A percentile compares a stretch with the other conserved stretches of the same genome.
Conservation (phyloP, 1,140 invertebrate genomes). For the Zaprionus inermis region DNA sequence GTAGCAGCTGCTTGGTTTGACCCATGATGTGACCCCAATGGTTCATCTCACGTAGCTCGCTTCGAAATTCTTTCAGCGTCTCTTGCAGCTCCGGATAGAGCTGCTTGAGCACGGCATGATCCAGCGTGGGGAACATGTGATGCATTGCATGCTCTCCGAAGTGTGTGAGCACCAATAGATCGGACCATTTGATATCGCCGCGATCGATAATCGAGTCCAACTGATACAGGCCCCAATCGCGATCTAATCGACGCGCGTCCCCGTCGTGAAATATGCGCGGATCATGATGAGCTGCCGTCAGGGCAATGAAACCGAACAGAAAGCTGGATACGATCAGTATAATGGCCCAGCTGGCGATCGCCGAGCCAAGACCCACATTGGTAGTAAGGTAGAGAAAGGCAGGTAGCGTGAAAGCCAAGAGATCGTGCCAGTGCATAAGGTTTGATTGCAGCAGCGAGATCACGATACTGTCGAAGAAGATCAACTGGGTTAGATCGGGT, state of each 20-base stretch:
- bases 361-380: conserved; percentile 45
- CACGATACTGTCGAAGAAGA: conserved; percentile 32
- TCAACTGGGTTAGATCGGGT: neutral
- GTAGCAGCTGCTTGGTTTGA: conserved; percentile 87
- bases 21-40: conserved; percentile 88
- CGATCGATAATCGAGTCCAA: conserved; percentile 90
- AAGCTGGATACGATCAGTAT: conserved; percentile 87
- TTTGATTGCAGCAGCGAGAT: conserved; percentile 51
- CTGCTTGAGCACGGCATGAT: conserved; percentile 88
- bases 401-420: conserved; percentile 85
- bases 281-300: conserved; percentile 93
- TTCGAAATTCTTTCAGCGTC: conserved; percentile 88
- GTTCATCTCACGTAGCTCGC: conserved; percentile 85
- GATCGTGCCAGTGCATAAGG: conserved; percentile 75
- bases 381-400: conserved; percentile 84
- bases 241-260: conserved; percentile 86
- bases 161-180: conserved; percentile 88
- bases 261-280: conserved; percentile 93
- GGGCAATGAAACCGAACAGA: conserved; percentile 87
- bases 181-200: conserved; percentile 87
- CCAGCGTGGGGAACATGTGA: conserved; percentile 92
- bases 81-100: conserved; percentile 88
- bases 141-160: conserved; percentile 92
- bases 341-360: conserved; percentile 86
- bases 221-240: conserved; percentile 92